A percentile compares a stretch with the other conserved stretches of the same genome.
Conservation (phyloP, 2,888 invertebrate genomes). For the Drosophila neonasuta region DNA sequence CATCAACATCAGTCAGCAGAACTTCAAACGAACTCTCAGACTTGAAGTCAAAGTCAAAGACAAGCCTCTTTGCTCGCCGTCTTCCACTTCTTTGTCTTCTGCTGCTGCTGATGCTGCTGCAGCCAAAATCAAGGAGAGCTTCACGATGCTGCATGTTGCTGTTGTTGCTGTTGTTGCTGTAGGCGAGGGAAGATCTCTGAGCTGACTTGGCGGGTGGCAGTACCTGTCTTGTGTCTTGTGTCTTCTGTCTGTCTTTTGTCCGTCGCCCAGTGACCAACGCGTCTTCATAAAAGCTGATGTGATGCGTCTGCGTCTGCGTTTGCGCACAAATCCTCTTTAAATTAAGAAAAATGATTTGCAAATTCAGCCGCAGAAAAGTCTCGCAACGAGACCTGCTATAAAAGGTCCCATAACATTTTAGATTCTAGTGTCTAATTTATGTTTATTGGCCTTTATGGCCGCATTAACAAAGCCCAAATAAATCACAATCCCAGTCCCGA, state of each 20-base stretch:
- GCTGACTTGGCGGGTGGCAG: constrained; percentile 25
- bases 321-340: constrained; percentile 61
- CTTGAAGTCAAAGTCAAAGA: constrained; percentile 30
- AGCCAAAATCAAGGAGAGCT: constrained; percentile 17
- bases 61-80: constrained; percentile 11
- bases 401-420: constrained; percentile 19
- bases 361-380: constrained; percentile 46
- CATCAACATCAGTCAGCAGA: constrained; percentile 58
- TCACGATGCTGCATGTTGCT: neutral
- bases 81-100: constrained; percentile 11
- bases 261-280: constrained; percentile 17
- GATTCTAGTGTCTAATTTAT: constrained; percentile 51
- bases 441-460: constrained; percentile 52
- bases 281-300: constrained; percentile 57
- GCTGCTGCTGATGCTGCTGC: neutral
- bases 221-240: constrained; percentile 20
- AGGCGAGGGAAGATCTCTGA: neutral
- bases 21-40: constrained; percentile 62
- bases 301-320: constrained; percentile 36
- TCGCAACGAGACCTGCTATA: constrained; percentile 26
- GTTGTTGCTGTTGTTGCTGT: neutral
- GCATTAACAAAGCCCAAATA: constrained; percentile 33
- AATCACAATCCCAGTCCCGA: constrained; percentile 16
- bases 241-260: constrained; percentile 22
- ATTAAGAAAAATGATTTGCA: constrained; percentile 75